Conservation (phyloP, 1,140 invertebrate species). For the Phymorhynchus buccinoides region DNA sequence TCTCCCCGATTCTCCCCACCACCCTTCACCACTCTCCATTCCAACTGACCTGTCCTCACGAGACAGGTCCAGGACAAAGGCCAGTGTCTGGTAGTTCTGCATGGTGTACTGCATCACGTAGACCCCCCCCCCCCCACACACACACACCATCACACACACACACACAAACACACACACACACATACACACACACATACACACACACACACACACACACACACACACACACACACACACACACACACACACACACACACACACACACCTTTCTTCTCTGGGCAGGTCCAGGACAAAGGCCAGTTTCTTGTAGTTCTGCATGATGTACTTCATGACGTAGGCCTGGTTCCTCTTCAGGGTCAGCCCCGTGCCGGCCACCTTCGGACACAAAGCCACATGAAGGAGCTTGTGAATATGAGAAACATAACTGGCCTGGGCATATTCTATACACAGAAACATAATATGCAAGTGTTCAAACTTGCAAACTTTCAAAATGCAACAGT, state of each 20-base stretch:
- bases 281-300: conserved; percentile 70
- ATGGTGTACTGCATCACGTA: conserved; percentile 74
- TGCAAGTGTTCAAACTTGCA: too few relatives aligned
- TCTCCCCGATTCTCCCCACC: too few relatives aligned
- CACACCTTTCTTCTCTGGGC: conserved; percentile 65
- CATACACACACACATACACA: conserved; percentile 24
- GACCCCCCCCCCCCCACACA: too few relatives aligned
- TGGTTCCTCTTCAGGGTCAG: conserved; percentile 73
- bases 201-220: conserved; percentile 28
- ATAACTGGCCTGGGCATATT: too few relatives aligned
- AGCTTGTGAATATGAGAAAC: too few relatives aligned
- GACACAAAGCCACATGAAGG: too few relatives aligned
- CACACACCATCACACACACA: too few relatives aligned
- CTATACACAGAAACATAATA: too few relatives aligned
- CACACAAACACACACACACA: too few relatives aligned
- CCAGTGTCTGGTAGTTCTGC: conserved; percentile 72
- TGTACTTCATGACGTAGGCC: conserved; percentile 73
- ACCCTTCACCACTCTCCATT: neutral
- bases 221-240: conserved; percentile 15
- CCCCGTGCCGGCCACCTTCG: conserved; percentile 68
- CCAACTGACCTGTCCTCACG: conserved; percentile 63
- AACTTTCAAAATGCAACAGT: too few relatives aligned
- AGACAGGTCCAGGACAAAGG: conserved; percentile 67
- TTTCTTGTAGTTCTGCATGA: conserved; percentile 73
- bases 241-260: neutral